Evolutionary conservation across 2,888 invertebrate species (phyloP), one percentile per base, ranked within the genome.

Genomic region (Charanyca ferruginea): DNA sequence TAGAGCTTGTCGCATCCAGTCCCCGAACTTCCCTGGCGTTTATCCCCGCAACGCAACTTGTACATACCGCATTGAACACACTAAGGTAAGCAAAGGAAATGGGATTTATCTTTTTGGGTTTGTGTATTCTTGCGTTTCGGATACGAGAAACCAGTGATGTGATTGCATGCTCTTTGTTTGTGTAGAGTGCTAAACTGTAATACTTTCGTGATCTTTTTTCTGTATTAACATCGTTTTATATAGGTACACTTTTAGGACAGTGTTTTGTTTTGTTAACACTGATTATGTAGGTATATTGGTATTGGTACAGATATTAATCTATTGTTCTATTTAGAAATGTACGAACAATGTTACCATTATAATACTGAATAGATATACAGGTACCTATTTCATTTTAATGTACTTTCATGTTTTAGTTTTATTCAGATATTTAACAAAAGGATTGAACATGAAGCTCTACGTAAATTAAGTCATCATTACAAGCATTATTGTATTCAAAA

Each of bases 11-110:
- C 97, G 98, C 73, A 97, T 98, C 71, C 98, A 98, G 92, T 98
- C 98, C 25, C 98, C 98, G 13, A 98, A 98, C 96, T 98, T 98
- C 91, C 98, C 98, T 13, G 98, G 98, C 59, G 97, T 98, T 79
- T 98, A 98, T 92, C 98, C 98, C 6, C 96, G 98, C 69, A 98
- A 98, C 91, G 97, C 98, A 73, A 98, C 98, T 81, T 98, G 98
- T 92, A 97, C 97, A 89, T 98, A 97, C 95, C 96, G 97, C 82
- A 96, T 97, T 70, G 97, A 96, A 90, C 96, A 96, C 84, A 96
- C 95, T 66, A 95, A 95, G 94, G 96, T 95, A 81, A 89, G 84
- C 58, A 60, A 66, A 18, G 16, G 48, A 64, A 62, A 67, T 72
- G 42, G 45, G 54, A 52, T 62, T 62, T 69, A 57, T 48, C 53